phyloP scores from a whole-genome alignment of 2,797 vertebrate species.

The Sandelia bainsii region DNA sequence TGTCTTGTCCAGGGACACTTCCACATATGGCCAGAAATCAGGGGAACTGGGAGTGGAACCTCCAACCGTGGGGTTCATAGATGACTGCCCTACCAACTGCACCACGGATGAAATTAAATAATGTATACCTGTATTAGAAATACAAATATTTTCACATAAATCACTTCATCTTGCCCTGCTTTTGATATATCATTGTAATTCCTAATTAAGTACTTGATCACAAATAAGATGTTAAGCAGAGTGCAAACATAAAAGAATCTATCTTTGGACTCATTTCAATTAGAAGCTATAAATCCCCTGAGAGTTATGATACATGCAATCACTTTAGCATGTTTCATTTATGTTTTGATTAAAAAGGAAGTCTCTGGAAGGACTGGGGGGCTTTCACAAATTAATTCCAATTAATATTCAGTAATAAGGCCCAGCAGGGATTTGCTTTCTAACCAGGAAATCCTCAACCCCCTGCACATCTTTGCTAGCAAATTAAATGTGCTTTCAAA shows the following conservation, averaged over 20 bases:
- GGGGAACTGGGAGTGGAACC: too few species aligned
- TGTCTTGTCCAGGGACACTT: too few species aligned
- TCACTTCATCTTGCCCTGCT: neutral
- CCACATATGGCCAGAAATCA: too few species aligned
- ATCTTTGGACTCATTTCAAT: constrained; percentile 51
- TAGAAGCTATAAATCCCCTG: constrained; percentile 59
- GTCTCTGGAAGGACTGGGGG: constrained; percentile 59
- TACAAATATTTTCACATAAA: neutral
- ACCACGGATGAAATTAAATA: neutral
- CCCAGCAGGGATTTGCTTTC: constrained; percentile 58
- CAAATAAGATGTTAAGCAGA: constrained; percentile 47
- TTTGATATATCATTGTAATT: constrained; percentile 18
- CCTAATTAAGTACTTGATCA: constrained; percentile 29
- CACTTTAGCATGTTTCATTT: constrained; percentile 68
- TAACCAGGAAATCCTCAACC: constrained; percentile 58
- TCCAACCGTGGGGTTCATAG: too few species aligned
- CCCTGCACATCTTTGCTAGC: constrained; percentile 11
- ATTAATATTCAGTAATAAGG: constrained; percentile 71
- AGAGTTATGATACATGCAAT: constrained; percentile 58
- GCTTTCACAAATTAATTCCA: constrained; percentile 64
- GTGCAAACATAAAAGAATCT: constrained; percentile 58
- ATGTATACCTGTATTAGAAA: neutral
- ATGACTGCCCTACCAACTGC: too few species aligned
- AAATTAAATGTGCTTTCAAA: constrained; percentile 29
- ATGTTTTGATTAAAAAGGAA: constrained; percentile 76